Evolutionary conservation across 2,797 vertebrate genomes (phyloP).

Genomic region (Etheostoma nigrum): DNA sequence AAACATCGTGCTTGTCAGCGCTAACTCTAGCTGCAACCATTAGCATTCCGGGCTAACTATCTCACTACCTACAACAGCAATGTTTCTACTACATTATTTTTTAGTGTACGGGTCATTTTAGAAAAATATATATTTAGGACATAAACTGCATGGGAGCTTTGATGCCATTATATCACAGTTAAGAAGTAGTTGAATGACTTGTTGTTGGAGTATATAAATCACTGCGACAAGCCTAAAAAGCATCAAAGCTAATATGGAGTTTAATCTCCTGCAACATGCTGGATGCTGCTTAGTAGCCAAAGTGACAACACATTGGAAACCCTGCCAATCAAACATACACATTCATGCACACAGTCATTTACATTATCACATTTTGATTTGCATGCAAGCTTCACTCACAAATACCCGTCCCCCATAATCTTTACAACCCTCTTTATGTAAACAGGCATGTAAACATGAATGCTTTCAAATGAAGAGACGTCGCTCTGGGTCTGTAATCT

Average conservation of each 20-base stretch:
- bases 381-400: slow-evolving; percentile 24
- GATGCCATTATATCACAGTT: not conserved
- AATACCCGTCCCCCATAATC: slow-evolving; percentile 10
- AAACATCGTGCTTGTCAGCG: not conserved
- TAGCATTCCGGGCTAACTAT: not conserved
- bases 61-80: not conserved
- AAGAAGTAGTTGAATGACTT: not conserved
- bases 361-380: slow-evolving; percentile 39
- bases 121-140: not conserved
- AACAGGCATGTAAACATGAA: slow-evolving; percentile 48
- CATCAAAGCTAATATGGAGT: slow-evolving; percentile 36
- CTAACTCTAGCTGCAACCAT: not conserved
- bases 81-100: not conserved
- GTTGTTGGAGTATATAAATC: not conserved
- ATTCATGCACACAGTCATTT: not conserved
- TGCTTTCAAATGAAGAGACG: slow-evolving; percentile 22
- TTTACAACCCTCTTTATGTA: slow-evolving; percentile 28
- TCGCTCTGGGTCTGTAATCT: slow-evolving; percentile 34
- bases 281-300: slow-evolving; percentile 27
- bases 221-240: slow-evolving; percentile 11
- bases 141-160: not conserved
- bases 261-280: slow-evolving; percentile 41
- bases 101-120: not conserved
- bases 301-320: slow-evolving; percentile 37
- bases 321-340: slow-evolving; percentile 20